These are phyloP conservation scores for Oryzias woworae DNA, from an alignment of 2,113 vertebrate species.

Conservation along the genomic window DNA sequence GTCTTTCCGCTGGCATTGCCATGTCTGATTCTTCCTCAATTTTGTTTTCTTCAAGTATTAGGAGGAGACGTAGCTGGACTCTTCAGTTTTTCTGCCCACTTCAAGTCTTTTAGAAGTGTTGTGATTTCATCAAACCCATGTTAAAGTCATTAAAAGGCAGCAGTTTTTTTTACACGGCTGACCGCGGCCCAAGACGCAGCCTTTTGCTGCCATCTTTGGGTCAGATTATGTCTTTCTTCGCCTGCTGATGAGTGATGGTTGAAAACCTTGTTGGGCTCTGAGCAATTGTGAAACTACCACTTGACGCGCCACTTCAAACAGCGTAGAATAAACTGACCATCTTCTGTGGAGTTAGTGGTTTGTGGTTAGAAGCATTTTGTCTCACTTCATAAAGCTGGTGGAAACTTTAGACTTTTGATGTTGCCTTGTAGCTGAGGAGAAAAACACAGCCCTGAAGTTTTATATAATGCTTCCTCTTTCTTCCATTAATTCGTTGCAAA, in stretches of 20 bases:
- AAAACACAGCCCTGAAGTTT: no score
- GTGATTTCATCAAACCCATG: constrained; percentile 43
- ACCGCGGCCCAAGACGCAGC: background rate
- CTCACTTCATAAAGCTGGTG: no score
- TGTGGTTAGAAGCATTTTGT: no score
- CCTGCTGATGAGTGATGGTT: background rate
- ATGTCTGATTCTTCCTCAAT: constrained; percentile 52
- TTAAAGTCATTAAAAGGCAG: constrained; percentile 30
- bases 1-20: constrained; percentile 46
- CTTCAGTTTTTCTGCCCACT: constrained; percentile 39
- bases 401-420: no score
- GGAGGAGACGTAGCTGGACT: constrained; percentile 54
- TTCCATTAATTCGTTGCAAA: background rate
- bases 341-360: no score
- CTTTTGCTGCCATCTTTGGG: constrained; percentile 12
- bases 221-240: background rate
- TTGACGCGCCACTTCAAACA: no score
- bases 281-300: background rate
- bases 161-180: constrained; percentile 31
- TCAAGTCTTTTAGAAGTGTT: constrained; percentile 46
- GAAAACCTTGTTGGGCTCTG: background rate
- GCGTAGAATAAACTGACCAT: no score
- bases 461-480: background rate
- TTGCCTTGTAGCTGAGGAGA: no score
- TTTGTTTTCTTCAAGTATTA: constrained; percentile 58